Base-by-base conservation (phyloP, 2,888 invertebrate species). In the Drosophila paramelanica region DNA sequence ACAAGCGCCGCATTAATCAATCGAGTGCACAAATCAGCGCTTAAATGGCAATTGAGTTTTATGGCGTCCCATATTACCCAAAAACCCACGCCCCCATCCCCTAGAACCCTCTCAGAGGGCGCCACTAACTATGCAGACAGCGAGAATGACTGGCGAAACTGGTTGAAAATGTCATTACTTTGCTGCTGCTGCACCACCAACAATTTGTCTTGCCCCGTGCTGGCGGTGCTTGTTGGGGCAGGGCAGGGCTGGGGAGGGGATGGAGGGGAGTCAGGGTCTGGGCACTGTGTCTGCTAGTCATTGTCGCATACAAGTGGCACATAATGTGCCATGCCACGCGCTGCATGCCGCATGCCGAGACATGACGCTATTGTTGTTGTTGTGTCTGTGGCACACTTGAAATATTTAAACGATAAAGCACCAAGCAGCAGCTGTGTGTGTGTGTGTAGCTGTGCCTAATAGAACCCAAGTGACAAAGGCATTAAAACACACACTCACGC, bases 391-490 rank as follows among this genome's bases (percentile, higher is more conserved):
- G 50, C 66, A 59, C 73, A 82, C 88, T 82, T 79, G 81, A 82
- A 82, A 84, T 82, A 87, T 82, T 82, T 82, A 82, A 84, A 52
- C 88, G 85, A 81, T 84, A 83, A 83, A 83, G 67, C 67, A 81
- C 67, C 71, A 67, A 57, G 64, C 58, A 59, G 51, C 60, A 31
- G 45, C 3, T 56, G 20, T 20, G 20, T 20, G 20, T 20, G 20
- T 23, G 41, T 69, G 61, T 53, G 66, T 72, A 69, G 64, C 73
- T 84, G 88, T 70, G 82, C 86, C 86, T 83, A 83, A 83, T 83
- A 83, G 88, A 83, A 85, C 88, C 88, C 83, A 66, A 88, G 88
- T 79, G 83, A 83, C 88, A 82, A 75, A 78, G 67, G 65, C 75
- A 80, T 69, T 61, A 73, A 23, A 47, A 73, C 72, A 67, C 58